Percentiles rank a stretch among this genome's conserved stretches.
Conservation (phyloP, 2,888 invertebrate genomes). For the Nomada goodeniana region DNA sequence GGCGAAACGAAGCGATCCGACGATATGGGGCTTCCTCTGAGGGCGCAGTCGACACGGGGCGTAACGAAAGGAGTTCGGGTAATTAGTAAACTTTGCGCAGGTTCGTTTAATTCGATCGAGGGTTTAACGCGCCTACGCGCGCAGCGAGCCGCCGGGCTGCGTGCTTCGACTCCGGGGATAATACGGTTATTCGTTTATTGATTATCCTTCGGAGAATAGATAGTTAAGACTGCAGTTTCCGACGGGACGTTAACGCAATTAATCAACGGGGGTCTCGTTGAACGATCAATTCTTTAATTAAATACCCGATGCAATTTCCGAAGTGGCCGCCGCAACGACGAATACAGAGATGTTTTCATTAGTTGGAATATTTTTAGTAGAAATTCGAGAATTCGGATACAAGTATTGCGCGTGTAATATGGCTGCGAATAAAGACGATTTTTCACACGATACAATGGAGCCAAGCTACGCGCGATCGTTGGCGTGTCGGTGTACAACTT, state of each 20-base stretch:
- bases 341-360: no score
- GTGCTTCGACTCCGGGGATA: neutral
- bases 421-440: constrained; percentile 12
- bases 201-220: no score
- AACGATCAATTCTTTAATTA: no score
- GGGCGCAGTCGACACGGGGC: neutral
- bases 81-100: constrained; percentile 49
- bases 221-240: no score
- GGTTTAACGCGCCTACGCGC: constrained; percentile 11
- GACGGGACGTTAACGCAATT: no score
- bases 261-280: neutral
- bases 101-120: constrained; percentile 34
- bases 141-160: neutral
- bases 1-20: constrained; percentile 45
- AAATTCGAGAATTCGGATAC: no score
- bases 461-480: constrained; percentile 26
- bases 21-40: constrained; percentile 24
- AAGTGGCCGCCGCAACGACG: neutral
- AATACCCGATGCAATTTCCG: neutral
- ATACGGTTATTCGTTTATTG: constrained; percentile 1
- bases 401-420: no score
- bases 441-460: constrained; percentile 26
- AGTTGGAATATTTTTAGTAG: no score
- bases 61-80: constrained; percentile 30
- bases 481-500: constrained; percentile 30